A percentile compares a stretch with the other conserved stretches of the same genome.
These are phyloP conservation scores for Pseudocheirus occidentalis DNA, from an alignment of 2,797 vertebrate species.

Conservation along the genomic window DNA sequence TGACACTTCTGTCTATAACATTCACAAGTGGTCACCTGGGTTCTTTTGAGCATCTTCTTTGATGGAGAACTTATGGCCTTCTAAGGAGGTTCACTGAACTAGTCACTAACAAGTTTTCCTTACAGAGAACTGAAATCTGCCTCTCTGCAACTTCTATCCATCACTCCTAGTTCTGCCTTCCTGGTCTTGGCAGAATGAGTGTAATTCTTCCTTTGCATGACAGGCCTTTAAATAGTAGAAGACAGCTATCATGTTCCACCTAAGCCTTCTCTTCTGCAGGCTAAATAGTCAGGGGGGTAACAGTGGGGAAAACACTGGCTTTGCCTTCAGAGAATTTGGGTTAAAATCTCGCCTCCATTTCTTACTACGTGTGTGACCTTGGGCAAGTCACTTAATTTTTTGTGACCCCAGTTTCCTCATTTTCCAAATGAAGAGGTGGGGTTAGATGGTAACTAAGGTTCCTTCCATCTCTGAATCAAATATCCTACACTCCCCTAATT, in stretches of 20 bases:
- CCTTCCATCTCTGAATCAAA: background rate
- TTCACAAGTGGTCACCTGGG: background rate
- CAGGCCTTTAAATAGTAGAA: background rate
- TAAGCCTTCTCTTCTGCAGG: background rate
- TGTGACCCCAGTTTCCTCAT: background rate
- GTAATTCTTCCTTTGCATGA: slow-evolving; percentile 3
- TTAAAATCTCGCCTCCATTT: background rate
- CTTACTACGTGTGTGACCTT: background rate
- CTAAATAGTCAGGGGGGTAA: background rate
- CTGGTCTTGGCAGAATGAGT: background rate
- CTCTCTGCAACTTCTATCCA: background rate
- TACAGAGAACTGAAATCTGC: background rate
- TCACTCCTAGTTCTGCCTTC: background rate
- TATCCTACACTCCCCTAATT: background rate
- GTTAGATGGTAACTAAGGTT: background rate
- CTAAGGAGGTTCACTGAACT: background rate
- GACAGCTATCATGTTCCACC: slow-evolving; percentile 5
- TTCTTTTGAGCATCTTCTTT: background rate
- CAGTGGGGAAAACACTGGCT: background rate
- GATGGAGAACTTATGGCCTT: background rate
- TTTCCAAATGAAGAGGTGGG: background rate
- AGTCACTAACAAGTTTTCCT: background rate
- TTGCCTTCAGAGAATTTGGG: background rate
- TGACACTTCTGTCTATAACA: background rate
- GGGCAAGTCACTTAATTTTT: background rate